These are phyloP conservation scores for Rhimphoctona megacephalus DNA, from an alignment of 2,888 invertebrate species.

Conservation along the genomic window DNA sequence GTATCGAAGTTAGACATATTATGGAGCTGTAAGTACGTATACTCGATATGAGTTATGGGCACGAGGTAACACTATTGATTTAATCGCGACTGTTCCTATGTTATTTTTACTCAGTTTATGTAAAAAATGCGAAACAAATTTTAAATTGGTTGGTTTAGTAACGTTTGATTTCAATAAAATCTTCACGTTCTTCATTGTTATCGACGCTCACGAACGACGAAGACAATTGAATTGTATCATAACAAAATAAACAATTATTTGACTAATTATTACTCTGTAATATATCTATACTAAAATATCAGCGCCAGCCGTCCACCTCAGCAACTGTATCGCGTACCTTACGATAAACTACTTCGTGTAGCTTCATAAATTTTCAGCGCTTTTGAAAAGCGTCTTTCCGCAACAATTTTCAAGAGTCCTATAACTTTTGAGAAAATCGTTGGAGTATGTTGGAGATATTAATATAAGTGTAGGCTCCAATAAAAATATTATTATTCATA, in stretches of 20 bases:
- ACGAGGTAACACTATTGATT: not conserved
- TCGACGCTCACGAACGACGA: not conserved
- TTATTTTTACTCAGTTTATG: not conserved
- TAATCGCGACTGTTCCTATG: not conserved
- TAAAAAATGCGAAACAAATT: not conserved
- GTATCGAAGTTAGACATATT: not conserved
- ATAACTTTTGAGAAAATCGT: too few relatives aligned
- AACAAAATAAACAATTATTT: not conserved
- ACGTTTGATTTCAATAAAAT: not conserved
- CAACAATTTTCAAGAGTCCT: too few relatives aligned
- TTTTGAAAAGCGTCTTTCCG: not conserved
- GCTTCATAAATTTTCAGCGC: not conserved
- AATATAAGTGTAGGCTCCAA: too few relatives aligned
- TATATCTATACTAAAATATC: too few relatives aligned
- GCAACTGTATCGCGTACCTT: not conserved
- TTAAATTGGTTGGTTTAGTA: not conserved
- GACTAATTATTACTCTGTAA: too few relatives aligned
- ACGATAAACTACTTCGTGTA: not conserved
- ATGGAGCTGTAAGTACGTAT: not conserved
- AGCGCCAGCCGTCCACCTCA: too few relatives aligned
- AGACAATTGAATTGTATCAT: not conserved
- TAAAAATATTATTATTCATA: not conserved
- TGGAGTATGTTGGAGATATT: not conserved
- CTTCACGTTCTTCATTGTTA: not conserved
- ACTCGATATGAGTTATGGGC: not conserved